Evolutionary conservation across 2,797 vertebrate species (phyloP).

Genomic region (Balearica regulorum): DNA sequence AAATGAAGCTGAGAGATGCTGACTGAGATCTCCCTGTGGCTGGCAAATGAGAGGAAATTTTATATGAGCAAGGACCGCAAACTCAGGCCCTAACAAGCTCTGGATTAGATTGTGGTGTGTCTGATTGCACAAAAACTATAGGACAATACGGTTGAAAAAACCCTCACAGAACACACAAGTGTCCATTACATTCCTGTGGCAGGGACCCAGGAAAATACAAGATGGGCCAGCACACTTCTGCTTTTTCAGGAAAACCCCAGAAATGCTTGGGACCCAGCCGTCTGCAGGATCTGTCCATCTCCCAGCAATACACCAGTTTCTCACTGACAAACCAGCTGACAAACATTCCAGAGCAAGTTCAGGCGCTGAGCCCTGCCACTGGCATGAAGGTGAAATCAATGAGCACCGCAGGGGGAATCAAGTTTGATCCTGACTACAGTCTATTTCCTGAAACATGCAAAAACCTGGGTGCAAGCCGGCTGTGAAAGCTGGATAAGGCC

Average conservation of each 20-base stretch:
- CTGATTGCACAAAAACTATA: not conserved
- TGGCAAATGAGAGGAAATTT: not conserved
- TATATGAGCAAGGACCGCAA: not conserved
- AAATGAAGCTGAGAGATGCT: not conserved
- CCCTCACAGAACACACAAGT: not conserved
- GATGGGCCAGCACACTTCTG: not conserved
- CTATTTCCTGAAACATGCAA: not conserved
- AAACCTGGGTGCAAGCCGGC: not conserved
- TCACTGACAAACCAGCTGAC: constrained; percentile 2
- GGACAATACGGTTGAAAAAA: not conserved
- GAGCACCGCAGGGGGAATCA: constrained; percentile 15
- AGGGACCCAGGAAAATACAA: not conserved
- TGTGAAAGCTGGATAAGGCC: not conserved
- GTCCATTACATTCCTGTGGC: not conserved
- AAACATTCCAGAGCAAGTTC: constrained; percentile 50
- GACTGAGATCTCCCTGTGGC: not conserved
- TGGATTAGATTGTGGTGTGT: not conserved
- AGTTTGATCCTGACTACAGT: constrained; percentile 30
- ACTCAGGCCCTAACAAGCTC: not conserved
- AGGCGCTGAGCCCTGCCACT: not conserved
- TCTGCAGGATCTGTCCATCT: not conserved
- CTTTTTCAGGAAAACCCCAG: not conserved
- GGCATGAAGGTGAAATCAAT: constrained; percentile 33
- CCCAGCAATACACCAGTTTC: not conserved
- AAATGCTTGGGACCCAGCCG: not conserved